A percentile compares a stretch with the other conserved stretches of the same genome.
Conservation (phyloP, 2,797 vertebrate species). For the Scomberomorus guttatus region DNA sequence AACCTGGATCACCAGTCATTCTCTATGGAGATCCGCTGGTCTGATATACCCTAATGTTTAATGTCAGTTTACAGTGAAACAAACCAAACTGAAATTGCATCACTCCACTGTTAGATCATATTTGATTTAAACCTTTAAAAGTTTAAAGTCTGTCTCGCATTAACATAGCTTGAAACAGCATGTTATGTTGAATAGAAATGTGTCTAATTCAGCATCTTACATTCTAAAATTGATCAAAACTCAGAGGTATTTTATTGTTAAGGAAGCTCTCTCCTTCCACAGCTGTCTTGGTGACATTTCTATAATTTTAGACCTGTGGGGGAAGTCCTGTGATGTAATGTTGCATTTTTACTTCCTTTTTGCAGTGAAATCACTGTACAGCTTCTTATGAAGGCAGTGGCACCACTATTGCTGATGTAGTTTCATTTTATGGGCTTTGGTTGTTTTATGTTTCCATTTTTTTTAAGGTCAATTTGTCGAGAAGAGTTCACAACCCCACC, state of each 20-base stretch:
- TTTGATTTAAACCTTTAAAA: not conserved
- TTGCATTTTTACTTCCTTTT: conserved; percentile 40
- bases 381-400: too few species aligned
- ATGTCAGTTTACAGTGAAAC: not conserved
- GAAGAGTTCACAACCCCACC: too few species aligned
- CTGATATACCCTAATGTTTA: not conserved
- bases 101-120: not conserved
- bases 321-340: conserved; percentile 14
- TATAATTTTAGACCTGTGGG: conserved; percentile 2
- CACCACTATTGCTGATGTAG: too few species aligned
- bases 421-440: too few species aligned
- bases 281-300: not conserved
- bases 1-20: not conserved
- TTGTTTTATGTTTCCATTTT: too few species aligned
- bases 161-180: not conserved
- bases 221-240: too few species aligned
- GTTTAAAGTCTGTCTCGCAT: not conserved
- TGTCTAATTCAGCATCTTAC: too few species aligned
- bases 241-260: not conserved
- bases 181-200: too few species aligned
- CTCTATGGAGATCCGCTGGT: conserved; percentile 1
- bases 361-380: not conserved
- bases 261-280: not conserved
- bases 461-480: too few species aligned
- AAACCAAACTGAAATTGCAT: not conserved